A percentile compares a stretch with the other conserved stretches of the same genome.
Conservation (phyloP, 1,140 invertebrate species). For the Batillaria attramentaria region DNA sequence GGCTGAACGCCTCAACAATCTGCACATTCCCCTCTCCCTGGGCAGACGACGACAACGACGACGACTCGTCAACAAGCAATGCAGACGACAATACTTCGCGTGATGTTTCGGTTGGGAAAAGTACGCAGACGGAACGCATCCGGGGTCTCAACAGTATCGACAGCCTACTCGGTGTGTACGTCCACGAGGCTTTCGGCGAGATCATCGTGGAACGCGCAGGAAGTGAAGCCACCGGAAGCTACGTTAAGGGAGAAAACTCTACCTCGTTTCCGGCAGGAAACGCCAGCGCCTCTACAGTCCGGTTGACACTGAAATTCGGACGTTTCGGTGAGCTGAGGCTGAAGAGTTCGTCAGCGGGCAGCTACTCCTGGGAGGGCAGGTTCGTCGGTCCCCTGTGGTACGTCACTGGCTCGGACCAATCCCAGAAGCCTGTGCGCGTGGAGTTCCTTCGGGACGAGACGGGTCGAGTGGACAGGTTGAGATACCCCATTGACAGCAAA, state of each 20-base stretch:
- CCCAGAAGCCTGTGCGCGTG: conserved; percentile 29
- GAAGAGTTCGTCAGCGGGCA: not conserved
- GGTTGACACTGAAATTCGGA: conserved; percentile 27
- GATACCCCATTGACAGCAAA: conserved; percentile 27
- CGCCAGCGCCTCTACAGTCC: not conserved
- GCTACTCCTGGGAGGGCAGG: conserved; percentile 26
- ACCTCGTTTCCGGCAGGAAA: not conserved
- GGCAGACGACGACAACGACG: not conserved
- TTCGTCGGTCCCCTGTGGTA: conserved; percentile 45
- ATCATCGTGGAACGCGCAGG: conserved; percentile 30
- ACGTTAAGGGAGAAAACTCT: not conserved
- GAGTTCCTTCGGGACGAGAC: conserved; percentile 20
- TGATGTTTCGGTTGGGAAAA: not conserved
- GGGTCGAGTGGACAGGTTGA: conserved; percentile 3
- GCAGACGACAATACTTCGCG: not conserved
- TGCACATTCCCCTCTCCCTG: conserved; percentile 45
- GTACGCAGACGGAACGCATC: no score
- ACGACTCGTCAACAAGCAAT: not conserved
- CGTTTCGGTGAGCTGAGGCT: conserved; percentile 35
- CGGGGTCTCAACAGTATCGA: no score
- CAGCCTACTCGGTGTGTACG: conserved; percentile 45
- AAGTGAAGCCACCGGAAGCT: not conserved
- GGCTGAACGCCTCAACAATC: conserved; percentile 42
- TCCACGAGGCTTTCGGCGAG: conserved; percentile 49
- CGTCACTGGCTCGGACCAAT: conserved; percentile 44